A percentile compares a stretch with the other conserved stretches of the same genome.
Evolutionary conservation across 1,140 invertebrate genomes (phyloP).

Genomic region (Calosoma granatense): DNA sequence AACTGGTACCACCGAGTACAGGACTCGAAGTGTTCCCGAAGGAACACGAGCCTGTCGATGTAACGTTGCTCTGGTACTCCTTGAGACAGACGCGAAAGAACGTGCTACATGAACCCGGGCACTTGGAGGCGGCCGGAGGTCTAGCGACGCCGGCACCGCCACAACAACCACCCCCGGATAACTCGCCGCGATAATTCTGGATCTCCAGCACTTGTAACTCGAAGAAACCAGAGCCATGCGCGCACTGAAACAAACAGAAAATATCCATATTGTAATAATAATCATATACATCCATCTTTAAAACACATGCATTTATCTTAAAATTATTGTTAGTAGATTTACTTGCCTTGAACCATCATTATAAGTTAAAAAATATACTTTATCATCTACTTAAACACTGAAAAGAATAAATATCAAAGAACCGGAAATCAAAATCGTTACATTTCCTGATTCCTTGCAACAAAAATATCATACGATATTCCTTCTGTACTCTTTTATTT

Average conservation of each 20-base stretch:
- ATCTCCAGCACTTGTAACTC: conserved; percentile 86
- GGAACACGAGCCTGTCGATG: conserved; percentile 71
- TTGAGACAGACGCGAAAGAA: conserved; percentile 82
- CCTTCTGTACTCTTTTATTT: too few species aligned
- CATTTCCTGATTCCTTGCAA: too few species aligned
- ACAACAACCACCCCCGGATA: conserved; percentile 72
- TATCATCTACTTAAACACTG: too few species aligned
- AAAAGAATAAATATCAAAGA: too few species aligned
- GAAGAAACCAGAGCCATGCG: conserved; percentile 72
- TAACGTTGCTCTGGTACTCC: conserved; percentile 80
- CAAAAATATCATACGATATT: too few species aligned
- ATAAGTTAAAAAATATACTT: too few species aligned
- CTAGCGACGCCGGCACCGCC: conserved; percentile 46
- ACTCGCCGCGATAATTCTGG: conserved; percentile 72
- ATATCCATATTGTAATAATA: not conserved
- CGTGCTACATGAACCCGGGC: conserved; percentile 60
- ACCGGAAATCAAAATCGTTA: too few species aligned
- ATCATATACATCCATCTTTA: too few species aligned
- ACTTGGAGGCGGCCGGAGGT: conserved; percentile 40
- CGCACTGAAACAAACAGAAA: conserved; percentile 42
- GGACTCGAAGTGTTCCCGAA: conserved; percentile 80
- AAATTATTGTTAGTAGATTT: too few species aligned
- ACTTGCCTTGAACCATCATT: too few species aligned
- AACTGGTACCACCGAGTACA: conserved; percentile 76
- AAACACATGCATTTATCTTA: too few species aligned